phyloP scores from a whole-genome alignment of 2,113 vertebrate genomes.

The Carollia perspicillata region DNA sequence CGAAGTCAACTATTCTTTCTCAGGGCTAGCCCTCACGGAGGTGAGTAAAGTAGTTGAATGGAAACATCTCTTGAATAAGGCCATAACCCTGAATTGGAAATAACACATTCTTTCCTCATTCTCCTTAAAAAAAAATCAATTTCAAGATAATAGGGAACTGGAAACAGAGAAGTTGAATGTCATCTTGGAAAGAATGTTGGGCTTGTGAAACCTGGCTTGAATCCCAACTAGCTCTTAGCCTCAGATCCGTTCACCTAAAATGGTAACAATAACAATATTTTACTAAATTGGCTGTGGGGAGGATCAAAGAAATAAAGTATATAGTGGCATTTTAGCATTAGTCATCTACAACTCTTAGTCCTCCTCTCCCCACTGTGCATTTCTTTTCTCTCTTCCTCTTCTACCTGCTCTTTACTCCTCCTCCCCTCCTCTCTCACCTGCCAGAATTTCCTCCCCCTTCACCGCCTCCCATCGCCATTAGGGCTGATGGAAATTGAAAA shows the following conservation, averaged over 20 bases:
- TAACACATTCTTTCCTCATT: neutral
- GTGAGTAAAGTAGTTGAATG: neutral
- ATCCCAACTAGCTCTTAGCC: constrained; percentile 45
- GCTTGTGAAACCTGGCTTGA: constrained; percentile 11
- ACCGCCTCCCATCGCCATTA: neutral
- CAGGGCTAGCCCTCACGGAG: neutral
- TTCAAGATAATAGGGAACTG: constrained; percentile 23
- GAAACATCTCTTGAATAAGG: neutral
- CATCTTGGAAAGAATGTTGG: constrained; percentile 50
- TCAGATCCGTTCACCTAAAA: constrained; percentile 49
- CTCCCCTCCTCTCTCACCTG: neutral
- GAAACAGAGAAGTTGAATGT: constrained; percentile 15
- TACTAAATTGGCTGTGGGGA: constrained; percentile 13
- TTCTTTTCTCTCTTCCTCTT: neutral
- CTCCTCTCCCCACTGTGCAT: neutral
- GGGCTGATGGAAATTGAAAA: neutral
- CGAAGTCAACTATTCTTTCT: neutral
- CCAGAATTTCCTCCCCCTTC: neutral
- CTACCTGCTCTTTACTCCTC: neutral
- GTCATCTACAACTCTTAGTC: neutral
- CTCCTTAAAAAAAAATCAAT: constrained; percentile 18
- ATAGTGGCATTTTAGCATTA: neutral
- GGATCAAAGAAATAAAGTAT: constrained; percentile 19
- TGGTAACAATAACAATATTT: constrained; percentile 20
- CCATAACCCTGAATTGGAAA: neutral